phyloP scores from a whole-genome alignment of 2,797 vertebrate species.

The Microchirus variegatus region DNA sequence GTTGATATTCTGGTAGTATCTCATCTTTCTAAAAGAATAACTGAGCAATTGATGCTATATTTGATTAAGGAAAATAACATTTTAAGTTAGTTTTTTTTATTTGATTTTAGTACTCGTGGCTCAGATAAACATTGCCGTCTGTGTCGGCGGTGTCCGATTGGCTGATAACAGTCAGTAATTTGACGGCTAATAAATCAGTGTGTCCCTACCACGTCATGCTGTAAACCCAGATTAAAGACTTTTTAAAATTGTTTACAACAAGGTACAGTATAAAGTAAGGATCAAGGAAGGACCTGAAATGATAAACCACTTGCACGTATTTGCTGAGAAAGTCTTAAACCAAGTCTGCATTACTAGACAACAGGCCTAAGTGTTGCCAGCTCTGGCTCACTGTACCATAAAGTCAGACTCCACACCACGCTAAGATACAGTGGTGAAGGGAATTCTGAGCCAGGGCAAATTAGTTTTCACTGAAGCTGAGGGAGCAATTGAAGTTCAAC shows the following conservation, averaged over 20 bases:
- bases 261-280: not conserved
- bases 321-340: not conserved
- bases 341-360: not conserved
- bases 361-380: slow-evolving; percentile 1
- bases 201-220: not conserved
- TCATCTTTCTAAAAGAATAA: too few species aligned
- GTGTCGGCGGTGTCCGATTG: too few species aligned
- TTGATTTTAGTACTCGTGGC: too few species aligned
- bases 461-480: slow-evolving; percentile 62
- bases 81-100: too few species aligned
- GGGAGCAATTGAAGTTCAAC: slow-evolving; percentile 67
- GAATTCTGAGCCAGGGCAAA: slow-evolving; percentile 40
- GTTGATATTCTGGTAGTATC: too few species aligned
- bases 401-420: slow-evolving; percentile 41
- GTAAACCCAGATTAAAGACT: not conserved
- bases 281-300: not conserved
- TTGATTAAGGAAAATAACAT: too few species aligned
- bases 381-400: slow-evolving; percentile 27
- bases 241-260: not conserved
- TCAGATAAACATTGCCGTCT: too few species aligned
- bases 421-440: slow-evolving; percentile 34
- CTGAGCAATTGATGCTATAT: too few species aligned
- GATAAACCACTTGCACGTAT: not conserved
- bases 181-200: not conserved
- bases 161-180: too few species aligned